These are phyloP conservation scores for Athene noctua DNA, from an alignment of 2,113 vertebrate species.

Conservation along the genomic window DNA sequence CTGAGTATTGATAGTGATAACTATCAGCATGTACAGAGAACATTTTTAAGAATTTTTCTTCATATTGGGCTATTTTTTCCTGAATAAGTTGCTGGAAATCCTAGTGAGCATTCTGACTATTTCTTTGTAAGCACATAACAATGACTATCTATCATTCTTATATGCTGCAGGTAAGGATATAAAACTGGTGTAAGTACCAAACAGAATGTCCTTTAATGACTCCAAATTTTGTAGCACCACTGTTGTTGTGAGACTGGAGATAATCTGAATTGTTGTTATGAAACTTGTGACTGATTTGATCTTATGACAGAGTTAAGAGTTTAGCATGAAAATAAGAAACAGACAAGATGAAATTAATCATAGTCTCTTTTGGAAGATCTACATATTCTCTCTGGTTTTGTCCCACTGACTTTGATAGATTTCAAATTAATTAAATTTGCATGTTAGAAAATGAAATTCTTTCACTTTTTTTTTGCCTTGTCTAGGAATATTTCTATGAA, in stretches of 20 bases:
- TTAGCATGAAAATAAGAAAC: background rate
- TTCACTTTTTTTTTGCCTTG: background rate
- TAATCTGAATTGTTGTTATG: background rate
- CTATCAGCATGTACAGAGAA: background rate
- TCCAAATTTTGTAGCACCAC: background rate
- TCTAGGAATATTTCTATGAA: background rate
- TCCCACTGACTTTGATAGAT: background rate
- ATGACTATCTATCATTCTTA: background rate
- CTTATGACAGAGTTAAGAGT: background rate
- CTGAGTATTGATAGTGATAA: background rate
- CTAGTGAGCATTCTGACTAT: background rate
- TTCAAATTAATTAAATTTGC: background rate
- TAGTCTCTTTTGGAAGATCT: background rate
- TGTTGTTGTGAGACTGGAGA: background rate
- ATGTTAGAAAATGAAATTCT: background rate
- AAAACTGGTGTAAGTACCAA: background rate
- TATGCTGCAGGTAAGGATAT: background rate
- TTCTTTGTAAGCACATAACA: background rate
- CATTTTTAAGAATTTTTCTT: background rate
- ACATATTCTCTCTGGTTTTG: background rate
- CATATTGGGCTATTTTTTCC: background rate
- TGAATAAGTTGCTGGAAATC: background rate
- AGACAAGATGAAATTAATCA: background rate
- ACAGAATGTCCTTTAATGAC: background rate
- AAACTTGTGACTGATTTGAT: background rate